phyloP scores from a whole-genome alignment of 2,888 invertebrate species.

The Ptychoptera albimana region DNA sequence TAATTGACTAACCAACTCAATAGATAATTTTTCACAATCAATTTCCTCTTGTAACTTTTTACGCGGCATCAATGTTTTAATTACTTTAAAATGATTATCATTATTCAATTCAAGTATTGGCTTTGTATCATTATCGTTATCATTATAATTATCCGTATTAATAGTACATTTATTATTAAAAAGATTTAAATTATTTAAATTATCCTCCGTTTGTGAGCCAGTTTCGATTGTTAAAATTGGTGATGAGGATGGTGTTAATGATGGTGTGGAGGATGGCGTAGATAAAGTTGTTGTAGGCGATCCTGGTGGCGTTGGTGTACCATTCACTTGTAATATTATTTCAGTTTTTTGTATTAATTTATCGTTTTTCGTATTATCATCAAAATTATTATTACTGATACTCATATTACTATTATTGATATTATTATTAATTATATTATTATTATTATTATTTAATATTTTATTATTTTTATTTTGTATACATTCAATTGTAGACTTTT shows the following conservation, averaged over 20 bases:
- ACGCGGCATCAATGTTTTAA: slow-evolving; percentile 27
- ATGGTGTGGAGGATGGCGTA: slow-evolving; percentile 33
- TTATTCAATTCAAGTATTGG: not conserved
- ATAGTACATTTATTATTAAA: not conserved
- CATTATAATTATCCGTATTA: not conserved
- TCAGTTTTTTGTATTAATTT: slow-evolving; percentile 46
- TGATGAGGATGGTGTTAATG: slow-evolving; percentile 18
- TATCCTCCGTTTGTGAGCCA: slow-evolving; percentile 39
- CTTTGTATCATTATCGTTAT: not conserved
- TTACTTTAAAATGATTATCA: too few species aligned
- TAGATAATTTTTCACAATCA: slow-evolving; percentile 56
- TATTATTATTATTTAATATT: not conserved
- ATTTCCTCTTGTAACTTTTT: slow-evolving; percentile 57
- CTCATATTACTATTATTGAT: not conserved
- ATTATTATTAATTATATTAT: not conserved
- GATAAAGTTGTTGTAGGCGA: not conserved
- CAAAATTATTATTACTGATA: not conserved
- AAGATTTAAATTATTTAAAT: slow-evolving; percentile 9
- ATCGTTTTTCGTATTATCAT: slow-evolving; percentile 16
- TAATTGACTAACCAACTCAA: slow-evolving; percentile 44
- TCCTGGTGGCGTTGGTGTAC: slow-evolving; percentile 31
- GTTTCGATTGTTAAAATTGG: slow-evolving; percentile 36
- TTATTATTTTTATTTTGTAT: too few species aligned
- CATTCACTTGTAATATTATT: slow-evolving; percentile 42
- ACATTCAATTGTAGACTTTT: too few species aligned